These are phyloP conservation scores for Sipha flava DNA, from an alignment of 1,140 invertebrate species.

Conservation along the genomic window DNA sequence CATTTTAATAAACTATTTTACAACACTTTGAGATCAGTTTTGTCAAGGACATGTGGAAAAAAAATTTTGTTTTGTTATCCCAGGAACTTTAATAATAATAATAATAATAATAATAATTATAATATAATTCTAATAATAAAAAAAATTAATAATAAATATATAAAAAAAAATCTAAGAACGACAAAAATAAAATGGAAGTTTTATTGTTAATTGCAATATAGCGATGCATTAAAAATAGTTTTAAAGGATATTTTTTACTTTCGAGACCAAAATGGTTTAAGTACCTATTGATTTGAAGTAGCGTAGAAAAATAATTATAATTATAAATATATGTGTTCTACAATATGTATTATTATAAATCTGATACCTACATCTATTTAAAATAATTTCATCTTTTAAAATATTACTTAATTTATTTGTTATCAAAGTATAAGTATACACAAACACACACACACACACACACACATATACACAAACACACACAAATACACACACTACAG, in stretches of 20 bases:
- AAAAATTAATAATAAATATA: neutral
- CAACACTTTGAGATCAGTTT: conserved; percentile 11
- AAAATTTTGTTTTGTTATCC: neutral
- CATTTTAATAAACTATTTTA: neutral
- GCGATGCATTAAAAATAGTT: neutral
- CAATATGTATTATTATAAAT: too few species aligned
- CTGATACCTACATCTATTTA: too few species aligned
- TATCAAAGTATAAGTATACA: too few species aligned
- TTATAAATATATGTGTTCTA: too few species aligned
- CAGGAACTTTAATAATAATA: conserved; percentile 10
- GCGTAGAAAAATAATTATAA: too few species aligned
- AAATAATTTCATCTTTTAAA: too few species aligned
- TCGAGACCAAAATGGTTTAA: neutral
- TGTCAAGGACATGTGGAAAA: conserved; percentile 3
- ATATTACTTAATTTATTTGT: too few species aligned
- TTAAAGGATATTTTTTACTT: neutral
- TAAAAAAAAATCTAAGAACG: neutral
- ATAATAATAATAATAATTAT: too few species aligned
- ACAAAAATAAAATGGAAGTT: conserved; percentile 8
- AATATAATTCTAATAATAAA: neutral
- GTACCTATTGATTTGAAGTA: too few species aligned
- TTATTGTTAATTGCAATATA: neutral
- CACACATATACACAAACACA: too few species aligned
- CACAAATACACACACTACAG: too few species aligned
- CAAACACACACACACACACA: too few species aligned